Percentiles rank a stretch among this genome's conserved stretches.
phyloP scores from a whole-genome alignment of 2,113 vertebrate species.

The Notarius quadriscutis region DNA sequence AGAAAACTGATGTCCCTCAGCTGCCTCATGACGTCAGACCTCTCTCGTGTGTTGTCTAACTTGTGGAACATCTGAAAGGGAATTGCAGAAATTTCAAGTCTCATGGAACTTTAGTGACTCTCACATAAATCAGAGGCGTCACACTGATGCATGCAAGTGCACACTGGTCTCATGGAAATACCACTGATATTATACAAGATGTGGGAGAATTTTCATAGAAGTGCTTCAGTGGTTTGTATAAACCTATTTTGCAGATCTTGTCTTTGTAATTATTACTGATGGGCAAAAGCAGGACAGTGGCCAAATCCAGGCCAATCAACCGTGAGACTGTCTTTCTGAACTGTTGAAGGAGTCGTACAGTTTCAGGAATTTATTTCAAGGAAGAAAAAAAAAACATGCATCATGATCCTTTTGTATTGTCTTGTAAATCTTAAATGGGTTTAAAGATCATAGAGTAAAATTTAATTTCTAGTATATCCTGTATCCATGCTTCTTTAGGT shows the following conservation, averaged over 20 bases:
- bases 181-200: background rate
- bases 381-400: background rate
- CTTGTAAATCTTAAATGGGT: background rate
- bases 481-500: no score
- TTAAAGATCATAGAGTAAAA: background rate
- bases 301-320: slow-evolving; percentile 5
- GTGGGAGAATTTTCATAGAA: background rate
- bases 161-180: background rate
- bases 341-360: background rate
- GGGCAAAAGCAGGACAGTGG: background rate
- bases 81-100: background rate
- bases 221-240: background rate
- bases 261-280: slow-evolving; percentile 17
- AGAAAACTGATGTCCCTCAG: slow-evolving; percentile 66
- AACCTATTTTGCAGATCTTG: slow-evolving; percentile 11
- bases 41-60: background rate
- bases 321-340: background rate
- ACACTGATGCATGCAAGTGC: background rate
- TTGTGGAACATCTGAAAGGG: background rate
- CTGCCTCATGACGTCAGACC: slow-evolving; percentile 53
- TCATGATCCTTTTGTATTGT: background rate
- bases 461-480: background rate
- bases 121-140: slow-evolving; percentile 7
- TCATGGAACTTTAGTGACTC: background rate
- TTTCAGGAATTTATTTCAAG: background rate